Evolutionary conservation across 2,797 vertebrate genomes (phyloP), one percentile per base, ranked within the genome.

Genomic region (Linurgus olivaceus): DNA sequence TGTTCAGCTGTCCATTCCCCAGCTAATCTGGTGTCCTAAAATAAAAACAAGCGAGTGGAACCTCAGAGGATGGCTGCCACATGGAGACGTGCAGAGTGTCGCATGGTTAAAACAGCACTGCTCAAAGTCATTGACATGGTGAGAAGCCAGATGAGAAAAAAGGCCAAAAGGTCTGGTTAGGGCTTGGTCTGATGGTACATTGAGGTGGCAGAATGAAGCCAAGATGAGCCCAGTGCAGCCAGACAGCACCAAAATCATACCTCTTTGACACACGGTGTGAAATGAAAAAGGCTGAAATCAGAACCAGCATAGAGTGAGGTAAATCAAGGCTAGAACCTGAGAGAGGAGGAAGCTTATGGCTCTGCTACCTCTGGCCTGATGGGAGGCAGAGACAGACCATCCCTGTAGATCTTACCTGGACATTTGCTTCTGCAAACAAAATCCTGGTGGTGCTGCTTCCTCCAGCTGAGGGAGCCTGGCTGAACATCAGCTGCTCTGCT

Each of bases 1-100:
- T 97, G 91, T 97, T 96, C 97, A 98, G 97, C 96, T 97, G 97
- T 97, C 97, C 91, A 28, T 96, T 96, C 96, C 83, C 86, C 87
- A 86, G 66, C 65, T 97, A 94, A 95, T 97, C 96, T 96, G 55
- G 58, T 19, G 38, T 96, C 97, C 96, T 96, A 95, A 97, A 97
- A 95, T 94, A 84, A 97, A 98, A 97, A 95, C 96, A 97, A 97
- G 97, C 91, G 93, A 88, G 79, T 80, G 37, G 81, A 75, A 81
- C 47, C 93, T 92, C 21, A 61, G 90, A 82, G 79, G 90, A 75
- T 48, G 77, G 59, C 75, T 93, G 90, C 67, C 85, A 58, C 67
- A 11, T 74, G 85, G 85, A 70, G 73, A 95, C 8, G 4, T 57
- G 70, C 72, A 76, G 66, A 40, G 75, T 72, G 58, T 72, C 74